A percentile compares a stretch with the other conserved stretches of the same genome.
Conservation (phyloP, 2,888 invertebrate genomes). For the Epicampocera succincta region DNA sequence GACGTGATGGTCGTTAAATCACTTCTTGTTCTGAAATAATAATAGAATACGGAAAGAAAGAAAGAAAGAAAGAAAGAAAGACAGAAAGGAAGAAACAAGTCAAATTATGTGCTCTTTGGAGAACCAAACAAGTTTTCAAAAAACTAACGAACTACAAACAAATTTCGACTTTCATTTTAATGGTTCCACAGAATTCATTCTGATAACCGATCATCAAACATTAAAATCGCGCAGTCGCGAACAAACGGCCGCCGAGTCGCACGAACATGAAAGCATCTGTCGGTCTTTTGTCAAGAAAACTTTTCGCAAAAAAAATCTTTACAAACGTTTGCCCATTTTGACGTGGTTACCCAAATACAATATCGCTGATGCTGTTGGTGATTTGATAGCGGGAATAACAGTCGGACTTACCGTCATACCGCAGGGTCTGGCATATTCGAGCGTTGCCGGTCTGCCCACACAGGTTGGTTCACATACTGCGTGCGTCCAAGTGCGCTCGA, state of each 20-base stretch:
- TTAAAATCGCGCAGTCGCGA: conserved; percentile 74
- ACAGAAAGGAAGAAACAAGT: conserved; percentile 5
- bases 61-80: conserved; percentile 9
- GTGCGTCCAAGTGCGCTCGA: no score
- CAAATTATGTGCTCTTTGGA: conserved; percentile 76
- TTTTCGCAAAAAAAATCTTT: conserved; percentile 87
- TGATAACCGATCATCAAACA: conserved; percentile 78
- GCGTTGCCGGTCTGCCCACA: conserved; percentile 89
- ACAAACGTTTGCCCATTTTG: conserved; percentile 88
- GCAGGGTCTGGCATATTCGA: conserved; percentile 91
- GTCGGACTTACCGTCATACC: conserved; percentile 88
- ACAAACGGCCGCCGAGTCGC: conserved; percentile 71
- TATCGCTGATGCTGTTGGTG: conserved; percentile 88
- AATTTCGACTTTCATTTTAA: conserved; percentile 76
- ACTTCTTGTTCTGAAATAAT: not conserved
- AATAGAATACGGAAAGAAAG: not conserved
- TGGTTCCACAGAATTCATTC: conserved; percentile 78
- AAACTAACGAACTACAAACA: conserved; percentile 73
- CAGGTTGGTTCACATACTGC: conserved; percentile 82
- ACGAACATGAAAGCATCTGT: conserved; percentile 68
- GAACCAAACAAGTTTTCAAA: conserved; percentile 75
- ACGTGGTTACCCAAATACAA: conserved; percentile 91
- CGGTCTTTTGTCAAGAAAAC: conserved; percentile 76
- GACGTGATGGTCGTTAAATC: conserved; percentile 41
- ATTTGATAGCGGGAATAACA: conserved; percentile 95